These are phyloP conservation scores for Mesocentrotus franciscanus DNA, from an alignment of 53 echinoderm and acorn worm genomes.

Conservation along the genomic window DNA sequence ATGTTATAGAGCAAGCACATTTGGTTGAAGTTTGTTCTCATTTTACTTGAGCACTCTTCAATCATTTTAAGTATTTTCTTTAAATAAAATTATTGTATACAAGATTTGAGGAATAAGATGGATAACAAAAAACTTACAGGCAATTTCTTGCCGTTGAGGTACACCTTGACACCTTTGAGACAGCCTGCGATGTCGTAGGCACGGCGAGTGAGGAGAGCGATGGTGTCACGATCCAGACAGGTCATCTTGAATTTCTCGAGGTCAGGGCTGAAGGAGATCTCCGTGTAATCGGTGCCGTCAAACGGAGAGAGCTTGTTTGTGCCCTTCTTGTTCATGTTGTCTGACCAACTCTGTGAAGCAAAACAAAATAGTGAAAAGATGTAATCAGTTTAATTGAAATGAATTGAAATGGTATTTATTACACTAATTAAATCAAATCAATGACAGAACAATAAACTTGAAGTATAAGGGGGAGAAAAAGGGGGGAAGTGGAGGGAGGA, in stretches of 20 bases:
- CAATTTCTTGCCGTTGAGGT: constrained; percentile 85
- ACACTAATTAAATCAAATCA: too few relatives aligned
- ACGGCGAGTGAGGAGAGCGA: constrained; percentile 87
- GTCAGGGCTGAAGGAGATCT: constrained; percentile 88
- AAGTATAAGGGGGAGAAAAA: too few relatives aligned
- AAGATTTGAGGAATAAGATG: neutral
- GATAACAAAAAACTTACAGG: constrained; percentile 73
- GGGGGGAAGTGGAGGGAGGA: too few relatives aligned
- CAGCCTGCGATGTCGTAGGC: constrained; percentile 96
- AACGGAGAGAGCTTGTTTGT: constrained; percentile 73
- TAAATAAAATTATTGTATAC: too few relatives aligned
- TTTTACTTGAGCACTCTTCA: too few relatives aligned
- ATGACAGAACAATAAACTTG: too few relatives aligned
- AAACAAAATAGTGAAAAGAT: neutral
- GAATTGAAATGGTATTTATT: too few relatives aligned
- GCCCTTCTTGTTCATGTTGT: constrained; percentile 90
- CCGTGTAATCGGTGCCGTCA: constrained; percentile 84
- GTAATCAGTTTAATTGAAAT: too few relatives aligned
- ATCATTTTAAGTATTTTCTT: too few relatives aligned
- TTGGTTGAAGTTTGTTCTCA: too few relatives aligned
- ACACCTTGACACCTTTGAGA: constrained; percentile 88
- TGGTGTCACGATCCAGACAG: constrained; percentile 81
- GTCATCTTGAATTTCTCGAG: constrained; percentile 93
- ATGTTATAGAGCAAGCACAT: too few relatives aligned
- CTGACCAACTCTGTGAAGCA: constrained; percentile 77